A percentile compares a stretch with the other conserved stretches of the same genome.
These are phyloP conservation scores for Catocala fraxini DNA, from an alignment of 2,888 invertebrate species.

Conservation along the genomic window DNA sequence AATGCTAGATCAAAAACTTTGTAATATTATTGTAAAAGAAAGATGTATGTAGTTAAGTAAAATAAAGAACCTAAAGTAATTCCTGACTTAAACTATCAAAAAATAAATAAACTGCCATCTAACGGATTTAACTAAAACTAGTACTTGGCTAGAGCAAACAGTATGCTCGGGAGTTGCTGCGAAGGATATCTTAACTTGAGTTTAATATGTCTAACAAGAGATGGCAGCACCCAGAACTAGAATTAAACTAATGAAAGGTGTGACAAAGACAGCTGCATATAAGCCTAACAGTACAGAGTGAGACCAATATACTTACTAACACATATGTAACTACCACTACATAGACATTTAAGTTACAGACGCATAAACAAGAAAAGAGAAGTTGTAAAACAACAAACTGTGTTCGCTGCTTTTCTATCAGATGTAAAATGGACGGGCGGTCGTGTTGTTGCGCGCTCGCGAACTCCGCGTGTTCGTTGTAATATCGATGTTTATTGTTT, in stretches of 20 bases:
- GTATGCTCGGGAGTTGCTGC: slow-evolving; percentile 22
- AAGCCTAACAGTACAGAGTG: slow-evolving; percentile 42
- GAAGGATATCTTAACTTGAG: background rate
- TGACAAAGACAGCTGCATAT: slow-evolving; percentile 59
- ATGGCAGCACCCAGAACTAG: slow-evolving; percentile 58
- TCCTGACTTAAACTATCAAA: background rate
- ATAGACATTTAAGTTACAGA: slow-evolving; percentile 67
- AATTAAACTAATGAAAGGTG: slow-evolving; percentile 63
- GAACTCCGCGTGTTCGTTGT: slow-evolving; percentile 83
- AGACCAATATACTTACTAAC: slow-evolving; percentile 61
- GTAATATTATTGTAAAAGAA: no score
- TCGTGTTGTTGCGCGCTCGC: slow-evolving; percentile 82
- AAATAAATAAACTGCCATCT: slow-evolving; percentile 36
- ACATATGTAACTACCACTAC: slow-evolving; percentile 58
- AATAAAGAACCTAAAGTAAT: no score
- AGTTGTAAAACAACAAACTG: slow-evolving; percentile 87
- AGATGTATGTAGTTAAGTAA: background rate
- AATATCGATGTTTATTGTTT: slow-evolving; percentile 86
- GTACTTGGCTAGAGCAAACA: background rate
- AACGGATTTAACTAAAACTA: slow-evolving; percentile 17
- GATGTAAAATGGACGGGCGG: slow-evolving; percentile 87
- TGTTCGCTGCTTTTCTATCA: slow-evolving; percentile 83
- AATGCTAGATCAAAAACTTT: no score
- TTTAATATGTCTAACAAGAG: slow-evolving; percentile 50
- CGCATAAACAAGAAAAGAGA: slow-evolving; percentile 85